Evolutionary conservation across 2,797 vertebrate genomes (phyloP).

Genomic region (Coccyzus lansbergi): DNA sequence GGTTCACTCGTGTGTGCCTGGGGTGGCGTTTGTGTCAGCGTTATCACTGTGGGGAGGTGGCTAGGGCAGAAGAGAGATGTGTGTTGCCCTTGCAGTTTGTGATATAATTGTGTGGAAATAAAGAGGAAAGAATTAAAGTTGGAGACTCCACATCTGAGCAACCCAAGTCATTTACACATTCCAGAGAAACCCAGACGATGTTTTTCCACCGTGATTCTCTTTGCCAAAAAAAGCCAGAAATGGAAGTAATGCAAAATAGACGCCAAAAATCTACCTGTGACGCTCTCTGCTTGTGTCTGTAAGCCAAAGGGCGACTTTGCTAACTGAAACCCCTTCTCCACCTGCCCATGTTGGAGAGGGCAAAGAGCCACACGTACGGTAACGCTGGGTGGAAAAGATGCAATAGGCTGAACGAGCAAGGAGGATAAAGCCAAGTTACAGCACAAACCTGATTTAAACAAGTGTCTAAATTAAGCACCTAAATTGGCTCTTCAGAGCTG

Average conservation of each 20-base stretch:
- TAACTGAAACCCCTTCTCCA: not conserved
- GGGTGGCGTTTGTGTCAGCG: not conserved
- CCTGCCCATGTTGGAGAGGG: not conserved
- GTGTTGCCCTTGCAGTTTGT: not conserved
- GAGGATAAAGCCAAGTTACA: not conserved
- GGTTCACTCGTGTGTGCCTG: not conserved
- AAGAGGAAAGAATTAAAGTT: not conserved
- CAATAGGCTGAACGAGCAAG: not conserved
- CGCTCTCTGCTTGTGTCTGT: not conserved
- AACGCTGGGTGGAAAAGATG: not conserved
- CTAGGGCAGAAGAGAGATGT: fast-evolving
- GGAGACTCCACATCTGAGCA: not conserved
- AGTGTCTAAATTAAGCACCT: constrained; percentile 38
- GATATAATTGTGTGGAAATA: not conserved
- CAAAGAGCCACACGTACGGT: not conserved
- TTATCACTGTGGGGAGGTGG: not conserved
- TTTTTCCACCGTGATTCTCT: not conserved
- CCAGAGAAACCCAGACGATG: not conserved
- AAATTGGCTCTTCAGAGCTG: constrained; percentile 18
- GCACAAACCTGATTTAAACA: constrained; percentile 8
- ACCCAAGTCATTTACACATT: fast-evolving
- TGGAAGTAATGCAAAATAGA: not conserved
- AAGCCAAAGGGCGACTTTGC: not conserved
- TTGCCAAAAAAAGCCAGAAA: not conserved
- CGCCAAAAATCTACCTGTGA: not conserved